Base-by-base conservation (phyloP, 2,113 vertebrate genomes). In the Podarcis muralis region DNA sequence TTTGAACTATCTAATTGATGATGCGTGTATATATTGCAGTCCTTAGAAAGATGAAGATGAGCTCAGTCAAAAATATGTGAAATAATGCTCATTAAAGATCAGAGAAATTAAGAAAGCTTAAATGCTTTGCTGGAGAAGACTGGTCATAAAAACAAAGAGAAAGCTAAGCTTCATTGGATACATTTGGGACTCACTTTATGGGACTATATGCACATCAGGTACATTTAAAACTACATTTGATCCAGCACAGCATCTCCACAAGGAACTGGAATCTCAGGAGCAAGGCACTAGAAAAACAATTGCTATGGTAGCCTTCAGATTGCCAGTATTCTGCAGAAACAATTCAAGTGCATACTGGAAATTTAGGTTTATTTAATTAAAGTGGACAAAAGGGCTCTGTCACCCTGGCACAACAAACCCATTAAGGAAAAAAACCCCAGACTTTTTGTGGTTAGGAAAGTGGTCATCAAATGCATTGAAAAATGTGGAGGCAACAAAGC, bases 1-100 rank as follows among this genome's bases (percentile, higher is more conserved):
- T 90, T 94, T 93, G 87, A 87, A 35, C 0, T 32, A 1, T 40
- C 12, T 69, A 30, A 59, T 74, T 83, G 15, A 13, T 37, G 37
- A 65, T 81, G 74, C 2, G 2, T 84, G 4, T 37, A 87, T 82
- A 88, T 87, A 92, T 85, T 83, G 71, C 84, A 88, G 78, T 78
- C 40, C 35, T 37, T 25, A 68, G 83, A 53, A 81, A 83, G 13
- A 20, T 90, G 74, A 85, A 0, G 0, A 13, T 69, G 68, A 91
- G 89, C 84, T 13, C 85, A 74, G 87, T 8, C 1, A 32, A 59
- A 43, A n/a, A 53, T 43, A 43, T 23, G 66, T 16, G 25, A 89
- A 81, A 7, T 68, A 37, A 16, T 77, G 66, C 32, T 69, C 11
- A 48, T 76, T 53, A 32, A 40, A 5, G 62, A 20, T 30, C 20